Evolutionary conservation across 1,140 invertebrate genomes (phyloP), one percentile per base, ranked within the genome.

Genomic region (Tetraneura akinire): DNA sequence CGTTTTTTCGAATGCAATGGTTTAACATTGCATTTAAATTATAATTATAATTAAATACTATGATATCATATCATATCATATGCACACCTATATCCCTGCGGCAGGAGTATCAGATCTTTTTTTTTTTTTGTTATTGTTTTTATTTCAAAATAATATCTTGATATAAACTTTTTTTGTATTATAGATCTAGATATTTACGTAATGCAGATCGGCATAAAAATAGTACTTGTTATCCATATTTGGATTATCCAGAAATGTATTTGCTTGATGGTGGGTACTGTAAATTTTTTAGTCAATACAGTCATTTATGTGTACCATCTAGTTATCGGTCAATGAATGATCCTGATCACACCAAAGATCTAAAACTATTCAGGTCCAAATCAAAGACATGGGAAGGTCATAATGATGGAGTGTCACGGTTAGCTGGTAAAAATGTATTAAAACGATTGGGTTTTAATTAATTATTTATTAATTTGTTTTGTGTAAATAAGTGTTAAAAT

Each of bases 171-270:
- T 71, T 74, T 42, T 83, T 82, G 82, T 80, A 80, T 87, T 87
- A 0, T 86, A 95, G 93, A 86, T 94, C 91, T 10, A 89, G 95
- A 0, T 96, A 92, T 84, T 86, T 99, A 8, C 89, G 98, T 0
- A 92, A 92, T 66, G 86, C 90, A 23, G 98, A 99, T 86, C 88
- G 98, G 1, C 88, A 90, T 62, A 85, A 89, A 5, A 97, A 99
- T 85, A 90, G 91, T 68, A 91, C 93, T 53, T 88, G 88, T 71
- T 99, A 99, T 86, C 98, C 98, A 0, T 87, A 89, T 0, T 87
- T 99, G 0, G 88, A 93, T 83, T 98, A 97, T 87, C 97, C 97
- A 10, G 98, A 99, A 86, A 87, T 98, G 11, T 99, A 99, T 85
- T 86, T 99, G 0, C 88, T 99, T 9, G 91, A 97, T 83, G 95